A percentile compares a stretch with the other conserved stretches of the same genome.
phyloP scores from a whole-genome alignment of 1,140 invertebrate genomes.

The Drosophila chauvacae region DNA sequence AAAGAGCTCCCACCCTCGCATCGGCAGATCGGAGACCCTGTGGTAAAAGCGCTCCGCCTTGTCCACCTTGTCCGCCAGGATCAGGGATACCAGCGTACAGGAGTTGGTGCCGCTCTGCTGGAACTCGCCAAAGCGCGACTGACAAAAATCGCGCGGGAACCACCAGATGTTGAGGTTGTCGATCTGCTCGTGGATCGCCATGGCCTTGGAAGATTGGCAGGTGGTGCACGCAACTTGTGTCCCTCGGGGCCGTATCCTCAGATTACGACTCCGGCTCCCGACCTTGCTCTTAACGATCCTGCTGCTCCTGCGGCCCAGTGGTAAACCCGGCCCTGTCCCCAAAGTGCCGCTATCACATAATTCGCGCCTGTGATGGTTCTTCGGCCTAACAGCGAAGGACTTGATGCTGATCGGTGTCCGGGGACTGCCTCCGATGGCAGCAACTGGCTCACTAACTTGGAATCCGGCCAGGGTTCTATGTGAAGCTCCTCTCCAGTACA shows the following conservation, averaged over 20 bases:
- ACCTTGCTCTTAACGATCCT: neutral
- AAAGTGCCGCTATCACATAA: constrained; percentile 61
- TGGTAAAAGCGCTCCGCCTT: constrained; percentile 68
- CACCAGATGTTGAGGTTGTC: constrained; percentile 82
- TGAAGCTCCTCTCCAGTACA: constrained; percentile 57
- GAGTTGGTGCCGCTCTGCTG: constrained; percentile 80
- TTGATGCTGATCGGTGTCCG: neutral
- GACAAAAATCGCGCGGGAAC: constrained; percentile 79
- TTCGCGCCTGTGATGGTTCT: constrained; percentile 28
- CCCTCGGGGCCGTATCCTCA: neutral
- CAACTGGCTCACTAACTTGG: constrained; percentile 8
- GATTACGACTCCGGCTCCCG: constrained; percentile 6
- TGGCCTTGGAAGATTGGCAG: constrained; percentile 18
- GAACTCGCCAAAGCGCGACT: constrained; percentile 76
- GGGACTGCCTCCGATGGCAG: constrained; percentile 11
- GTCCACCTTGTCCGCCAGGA: constrained; percentile 75
- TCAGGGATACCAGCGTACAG: constrained; percentile 76
- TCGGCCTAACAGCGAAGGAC: constrained; percentile 11
- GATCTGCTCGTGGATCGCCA: constrained; percentile 79
- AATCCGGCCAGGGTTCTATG: constrained; percentile 1
- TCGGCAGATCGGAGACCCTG: constrained; percentile 58
- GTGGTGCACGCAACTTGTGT: neutral
- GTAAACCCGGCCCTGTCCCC: constrained; percentile 38
- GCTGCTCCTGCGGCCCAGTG: constrained; percentile 28
- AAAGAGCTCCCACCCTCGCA: constrained; percentile 70